phyloP scores from a whole-genome alignment of 2,797 vertebrate species.

The Alcedo atthis region DNA sequence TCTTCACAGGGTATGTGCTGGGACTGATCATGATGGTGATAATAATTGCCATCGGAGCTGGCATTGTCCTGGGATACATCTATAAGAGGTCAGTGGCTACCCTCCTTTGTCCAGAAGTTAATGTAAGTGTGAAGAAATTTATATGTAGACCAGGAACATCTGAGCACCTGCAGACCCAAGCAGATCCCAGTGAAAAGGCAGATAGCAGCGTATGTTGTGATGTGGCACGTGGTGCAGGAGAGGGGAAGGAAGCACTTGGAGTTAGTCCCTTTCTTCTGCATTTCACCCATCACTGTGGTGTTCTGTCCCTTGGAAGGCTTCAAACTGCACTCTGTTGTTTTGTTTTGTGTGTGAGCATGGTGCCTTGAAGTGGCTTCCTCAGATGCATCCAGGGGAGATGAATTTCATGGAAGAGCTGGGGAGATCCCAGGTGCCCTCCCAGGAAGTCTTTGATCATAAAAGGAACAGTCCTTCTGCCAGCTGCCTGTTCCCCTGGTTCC shows the following conservation, averaged over 20 bases:
- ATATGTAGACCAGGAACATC: neutral
- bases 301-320: neutral
- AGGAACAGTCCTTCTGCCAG: neutral
- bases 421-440: neutral
- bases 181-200: neutral
- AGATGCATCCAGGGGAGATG: neutral
- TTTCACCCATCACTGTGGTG: neutral
- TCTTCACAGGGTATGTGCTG: conserved; percentile 77
- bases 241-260: neutral
- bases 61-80: conserved; percentile 80
- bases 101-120: neutral
- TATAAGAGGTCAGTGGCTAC: conserved; percentile 81
- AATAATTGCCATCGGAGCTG: conserved; percentile 77
- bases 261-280: neutral
- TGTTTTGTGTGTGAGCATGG: neutral
- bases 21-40: conserved; percentile 82
- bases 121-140: neutral
- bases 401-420: neutral
- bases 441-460: neutral
- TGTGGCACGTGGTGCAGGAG: neutral
- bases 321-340: neutral
- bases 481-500: neutral
- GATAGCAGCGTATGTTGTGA: neutral
- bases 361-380: neutral
- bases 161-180: neutral